Evolutionary conservation across 2,797 vertebrate species (phyloP).

Genomic region (Danio tinwini): DNA sequence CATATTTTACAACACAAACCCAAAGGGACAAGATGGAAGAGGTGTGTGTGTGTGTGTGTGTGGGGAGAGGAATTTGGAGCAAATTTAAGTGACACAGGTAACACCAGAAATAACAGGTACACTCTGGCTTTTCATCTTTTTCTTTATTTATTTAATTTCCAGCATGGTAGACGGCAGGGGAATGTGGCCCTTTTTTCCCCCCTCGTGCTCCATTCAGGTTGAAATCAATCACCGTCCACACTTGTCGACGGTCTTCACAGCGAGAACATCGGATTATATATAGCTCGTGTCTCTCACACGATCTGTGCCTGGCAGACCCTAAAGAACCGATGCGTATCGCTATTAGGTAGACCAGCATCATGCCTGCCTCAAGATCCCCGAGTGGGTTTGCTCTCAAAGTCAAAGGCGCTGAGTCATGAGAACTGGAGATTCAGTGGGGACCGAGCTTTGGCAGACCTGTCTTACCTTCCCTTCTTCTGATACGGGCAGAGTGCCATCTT

Average conservation of each 20-base stretch:
- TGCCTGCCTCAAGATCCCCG: slow-evolving; percentile 6
- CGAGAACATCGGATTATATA: slow-evolving; percentile 45
- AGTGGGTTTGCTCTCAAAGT: slow-evolving; percentile 45
- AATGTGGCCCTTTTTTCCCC: slow-evolving; percentile 25
- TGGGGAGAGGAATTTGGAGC: slow-evolving; percentile 16
- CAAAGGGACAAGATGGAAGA: neutral
- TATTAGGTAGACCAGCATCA: slow-evolving; percentile 45
- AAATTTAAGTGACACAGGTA: slow-evolving; percentile 41
- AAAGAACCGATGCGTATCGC: slow-evolving; percentile 35
- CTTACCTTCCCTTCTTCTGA: slow-evolving; percentile 79
- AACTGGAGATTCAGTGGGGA: slow-evolving; percentile 70
- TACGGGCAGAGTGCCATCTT: slow-evolving; percentile 63
- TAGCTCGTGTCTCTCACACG: slow-evolving; percentile 28
- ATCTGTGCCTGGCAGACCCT: slow-evolving; percentile 19
- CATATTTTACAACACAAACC: slow-evolving; percentile 56
- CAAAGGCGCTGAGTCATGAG: slow-evolving; percentile 54
- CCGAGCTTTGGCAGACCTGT: slow-evolving; percentile 75
- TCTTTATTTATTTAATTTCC: slow-evolving; percentile 33
- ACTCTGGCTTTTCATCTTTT: slow-evolving; percentile 42
- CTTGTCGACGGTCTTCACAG: slow-evolving; percentile 23
- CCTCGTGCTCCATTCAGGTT: slow-evolving; percentile 15
- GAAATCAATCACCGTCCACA: slow-evolving; percentile 41
- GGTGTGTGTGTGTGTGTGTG: slow-evolving; percentile 37
- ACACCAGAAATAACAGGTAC: slow-evolving; percentile 47
- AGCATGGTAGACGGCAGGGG: neutral